Conservation (phyloP, 2,888 invertebrate species). For the Rhingia campestris region DNA sequence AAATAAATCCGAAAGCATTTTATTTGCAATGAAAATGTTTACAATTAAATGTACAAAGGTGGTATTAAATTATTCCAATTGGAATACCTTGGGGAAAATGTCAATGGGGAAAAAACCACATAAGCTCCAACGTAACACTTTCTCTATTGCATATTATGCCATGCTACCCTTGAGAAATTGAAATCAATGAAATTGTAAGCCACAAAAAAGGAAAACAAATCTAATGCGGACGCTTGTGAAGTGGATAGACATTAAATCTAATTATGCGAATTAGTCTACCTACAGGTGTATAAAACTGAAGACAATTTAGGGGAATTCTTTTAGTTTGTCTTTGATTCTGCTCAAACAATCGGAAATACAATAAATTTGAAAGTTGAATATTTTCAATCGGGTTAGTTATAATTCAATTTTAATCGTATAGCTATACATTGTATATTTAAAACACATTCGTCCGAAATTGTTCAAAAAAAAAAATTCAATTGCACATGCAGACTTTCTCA, state of each 20-base stretch:
- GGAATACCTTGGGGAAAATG: conserved; percentile 10
- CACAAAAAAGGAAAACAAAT: neutral
- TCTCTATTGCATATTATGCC: conserved; percentile 30
- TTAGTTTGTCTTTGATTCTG: conserved; percentile 50
- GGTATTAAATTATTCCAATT: neutral
- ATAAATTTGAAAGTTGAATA: conserved; percentile 20
- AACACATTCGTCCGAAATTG: neutral
- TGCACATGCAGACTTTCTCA: no score
- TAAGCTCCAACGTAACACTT: conserved; percentile 55
- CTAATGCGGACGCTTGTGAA: neutral
- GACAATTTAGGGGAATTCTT: conserved; percentile 29
- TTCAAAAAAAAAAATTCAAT: no score
- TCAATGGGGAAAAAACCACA: conserved; percentile 15
- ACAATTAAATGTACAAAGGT: neutral
- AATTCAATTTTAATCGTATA: no score
- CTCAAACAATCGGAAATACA: conserved; percentile 18
- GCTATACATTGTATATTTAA: neutral
- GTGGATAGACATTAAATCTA: conserved; percentile 30
- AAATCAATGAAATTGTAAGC: conserved; percentile 28
- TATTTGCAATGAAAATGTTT: conserved; percentile 14
- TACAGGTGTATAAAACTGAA: conserved; percentile 47
- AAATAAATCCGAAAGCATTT: neutral
- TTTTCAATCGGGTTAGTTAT: conserved; percentile 20
- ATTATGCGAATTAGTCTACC: conserved; percentile 42
- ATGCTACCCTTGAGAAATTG: neutral